These are phyloP conservation scores for Ethmia dodecea DNA, from an alignment of 2,888 invertebrate genomes.

Conservation along the genomic window DNA sequence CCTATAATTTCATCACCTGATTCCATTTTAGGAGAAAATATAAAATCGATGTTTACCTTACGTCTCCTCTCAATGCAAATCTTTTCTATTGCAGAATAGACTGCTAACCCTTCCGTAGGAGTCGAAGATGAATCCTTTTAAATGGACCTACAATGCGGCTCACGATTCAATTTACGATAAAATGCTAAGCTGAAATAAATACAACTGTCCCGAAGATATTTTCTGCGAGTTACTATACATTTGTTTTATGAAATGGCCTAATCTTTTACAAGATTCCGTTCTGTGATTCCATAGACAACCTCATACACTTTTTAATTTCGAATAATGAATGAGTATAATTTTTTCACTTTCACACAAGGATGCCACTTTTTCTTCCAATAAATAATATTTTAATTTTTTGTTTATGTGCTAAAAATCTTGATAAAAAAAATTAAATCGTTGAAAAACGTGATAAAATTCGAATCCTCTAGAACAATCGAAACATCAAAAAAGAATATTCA, in stretches of 20 bases:
- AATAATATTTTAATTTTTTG: too few relatives aligned
- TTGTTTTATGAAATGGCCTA: slow-evolving; percentile 79
- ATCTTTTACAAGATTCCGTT: slow-evolving; percentile 79
- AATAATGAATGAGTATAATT: slow-evolving; percentile 49
- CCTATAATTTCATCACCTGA: slow-evolving; percentile 45
- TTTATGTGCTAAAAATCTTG: too few relatives aligned
- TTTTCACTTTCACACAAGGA: slow-evolving; percentile 43
- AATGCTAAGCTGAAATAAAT: slow-evolving; percentile 78
- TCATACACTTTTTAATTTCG: slow-evolving; percentile 62
- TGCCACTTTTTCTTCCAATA: slow-evolving; percentile 24
- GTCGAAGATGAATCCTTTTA: slow-evolving; percentile 68
- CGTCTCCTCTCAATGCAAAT: slow-evolving; percentile 75
- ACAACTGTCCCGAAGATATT: slow-evolving; percentile 76
- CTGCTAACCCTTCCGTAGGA: slow-evolving; percentile 74
- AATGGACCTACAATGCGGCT: slow-evolving; percentile 65
- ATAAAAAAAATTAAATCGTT: too few relatives aligned
- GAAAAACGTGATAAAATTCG: too few relatives aligned
- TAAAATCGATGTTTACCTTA: slow-evolving; percentile 79
- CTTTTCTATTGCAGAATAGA: slow-evolving; percentile 74
- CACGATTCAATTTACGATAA: slow-evolving; percentile 75
- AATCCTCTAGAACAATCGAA: too few relatives aligned
- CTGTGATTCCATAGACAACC: slow-evolving; percentile 75
- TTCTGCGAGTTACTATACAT: slow-evolving; percentile 79
- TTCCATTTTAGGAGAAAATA: slow-evolving; percentile 64
- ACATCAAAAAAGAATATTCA: too few relatives aligned